Conservation (phyloP, 2,797 vertebrate species). For the Gymnodraco acuticeps region DNA sequence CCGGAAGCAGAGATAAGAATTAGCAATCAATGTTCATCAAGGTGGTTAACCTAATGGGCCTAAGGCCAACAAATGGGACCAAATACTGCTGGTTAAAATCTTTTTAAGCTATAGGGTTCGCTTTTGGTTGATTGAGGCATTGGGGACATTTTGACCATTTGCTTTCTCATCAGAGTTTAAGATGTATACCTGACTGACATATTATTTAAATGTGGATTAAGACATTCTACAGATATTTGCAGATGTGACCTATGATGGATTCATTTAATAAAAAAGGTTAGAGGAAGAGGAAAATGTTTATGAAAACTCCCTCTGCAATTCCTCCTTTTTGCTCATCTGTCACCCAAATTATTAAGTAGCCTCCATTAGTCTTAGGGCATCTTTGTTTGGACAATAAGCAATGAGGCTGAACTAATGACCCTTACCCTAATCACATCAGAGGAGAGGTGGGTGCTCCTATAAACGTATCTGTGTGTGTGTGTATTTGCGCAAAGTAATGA, state of each 20-base stretch:
- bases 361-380: constrained; percentile 71
- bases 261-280: constrained; percentile 7
- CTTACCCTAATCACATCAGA: constrained; percentile 84
- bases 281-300: neutral
- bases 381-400: constrained; percentile 83
- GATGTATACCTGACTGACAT: constrained; percentile 12
- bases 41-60: constrained; percentile 72
- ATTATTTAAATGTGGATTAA: constrained; percentile 30
- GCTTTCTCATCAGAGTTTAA: constrained; percentile 4
- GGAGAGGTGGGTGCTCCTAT: constrained; percentile 49
- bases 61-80: constrained; percentile 64
- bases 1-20: constrained; percentile 74
- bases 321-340: constrained; percentile 48
- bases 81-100: constrained; percentile 45
- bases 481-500: constrained; percentile 67
- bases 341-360: constrained; percentile 79
- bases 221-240: constrained; percentile 16
- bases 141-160: constrained; percentile 3
- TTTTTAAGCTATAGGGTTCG: neutral
- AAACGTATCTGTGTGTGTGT: constrained; percentile 20
- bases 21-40: constrained; percentile 79
- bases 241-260: constrained; percentile 16
- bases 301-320: constrained; percentile 19
- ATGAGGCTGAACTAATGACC: constrained; percentile 80
- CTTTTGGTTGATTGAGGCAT: neutral